Conservation (phyloP, 2,113 vertebrate species). For the Strix uralensis region DNA sequence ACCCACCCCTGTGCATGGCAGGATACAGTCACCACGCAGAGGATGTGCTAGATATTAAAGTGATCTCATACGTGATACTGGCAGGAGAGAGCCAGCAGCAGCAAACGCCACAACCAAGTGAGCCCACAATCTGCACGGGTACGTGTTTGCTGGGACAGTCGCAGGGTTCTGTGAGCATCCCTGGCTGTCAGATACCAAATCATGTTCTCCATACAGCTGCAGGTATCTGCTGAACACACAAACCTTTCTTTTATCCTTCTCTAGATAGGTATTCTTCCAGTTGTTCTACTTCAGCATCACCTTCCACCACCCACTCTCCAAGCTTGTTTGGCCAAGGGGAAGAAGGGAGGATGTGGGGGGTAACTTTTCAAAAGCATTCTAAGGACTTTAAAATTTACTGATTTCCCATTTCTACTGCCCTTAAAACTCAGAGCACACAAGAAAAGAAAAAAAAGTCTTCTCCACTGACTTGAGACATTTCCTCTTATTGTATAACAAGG, state of each 20-base stretch:
- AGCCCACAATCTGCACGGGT: background rate
- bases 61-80: accelerated
- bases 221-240: background rate
- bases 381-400: background rate
- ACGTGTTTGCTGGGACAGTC: accelerated
- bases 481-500: background rate
- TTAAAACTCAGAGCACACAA: background rate
- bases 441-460: background rate
- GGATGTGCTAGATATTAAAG: background rate
- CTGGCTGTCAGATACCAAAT: background rate
- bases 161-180: background rate
- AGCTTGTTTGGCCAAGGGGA: background rate
- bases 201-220: background rate
- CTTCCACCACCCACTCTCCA: background rate
- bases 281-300: background rate
- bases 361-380: background rate
- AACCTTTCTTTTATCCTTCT: background rate
- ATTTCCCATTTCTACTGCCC: background rate
- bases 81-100: background rate
- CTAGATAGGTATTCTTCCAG: background rate
- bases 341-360: background rate
- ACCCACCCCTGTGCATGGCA: background rate
- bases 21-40: background rate
- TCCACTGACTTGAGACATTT: background rate
- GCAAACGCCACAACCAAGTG: accelerated